Conservation (phyloP, 1,140 invertebrate genomes). For the Odontomachus brunneus region DNA sequence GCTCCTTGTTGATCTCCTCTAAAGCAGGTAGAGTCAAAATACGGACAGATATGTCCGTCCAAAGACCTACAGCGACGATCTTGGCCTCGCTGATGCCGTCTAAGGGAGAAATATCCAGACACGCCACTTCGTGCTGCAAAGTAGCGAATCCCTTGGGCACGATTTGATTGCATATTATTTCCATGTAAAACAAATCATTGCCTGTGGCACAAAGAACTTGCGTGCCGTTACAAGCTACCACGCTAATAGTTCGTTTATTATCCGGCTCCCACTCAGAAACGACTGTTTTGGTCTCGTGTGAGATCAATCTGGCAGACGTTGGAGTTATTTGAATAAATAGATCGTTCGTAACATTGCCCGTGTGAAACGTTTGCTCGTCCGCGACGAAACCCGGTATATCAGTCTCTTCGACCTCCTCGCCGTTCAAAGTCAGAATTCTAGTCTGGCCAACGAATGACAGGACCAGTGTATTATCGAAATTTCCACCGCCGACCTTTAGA, state of each 20-base stretch:
- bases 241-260: constrained; percentile 92
- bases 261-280: constrained; percentile 92
- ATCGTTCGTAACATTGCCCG: constrained; percentile 94
- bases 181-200: constrained; percentile 95
- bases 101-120: constrained; percentile 96
- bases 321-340: constrained; percentile 94
- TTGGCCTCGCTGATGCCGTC: constrained; percentile 88
- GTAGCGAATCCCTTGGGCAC: constrained; percentile 88
- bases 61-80: constrained; percentile 96
- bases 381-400: constrained; percentile 95
- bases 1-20: constrained; percentile 93
- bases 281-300: constrained; percentile 88
- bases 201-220: constrained; percentile 96
- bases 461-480: constrained; percentile 95
- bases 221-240: constrained; percentile 93
- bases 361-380: constrained; percentile 96
- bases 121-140: constrained; percentile 97
- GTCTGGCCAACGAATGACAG: constrained; percentile 98
- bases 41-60: constrained; percentile 98
- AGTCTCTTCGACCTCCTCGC: constrained; percentile 99
- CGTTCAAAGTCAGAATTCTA: constrained; percentile 94
- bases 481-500: constrained; percentile 89
- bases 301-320: constrained; percentile 89
- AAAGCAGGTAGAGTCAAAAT: constrained; percentile 93
- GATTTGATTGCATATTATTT: constrained; percentile 90